Evolutionary conservation across 2,888 invertebrate species (phyloP).

Genomic region (Micropterix aruncella): DNA sequence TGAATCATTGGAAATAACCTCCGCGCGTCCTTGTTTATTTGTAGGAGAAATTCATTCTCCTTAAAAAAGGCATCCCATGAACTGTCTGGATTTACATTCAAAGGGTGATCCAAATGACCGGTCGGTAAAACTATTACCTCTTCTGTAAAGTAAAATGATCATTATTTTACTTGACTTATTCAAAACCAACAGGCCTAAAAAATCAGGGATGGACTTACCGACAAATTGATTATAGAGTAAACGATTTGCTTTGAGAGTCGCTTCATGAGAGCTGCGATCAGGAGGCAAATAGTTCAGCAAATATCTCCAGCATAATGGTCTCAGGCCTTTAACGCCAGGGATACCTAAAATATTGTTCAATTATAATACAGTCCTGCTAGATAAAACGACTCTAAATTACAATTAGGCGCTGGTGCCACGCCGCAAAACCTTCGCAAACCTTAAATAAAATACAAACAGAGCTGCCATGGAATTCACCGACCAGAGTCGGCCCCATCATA

Average conservation of each 20-base stretch:
- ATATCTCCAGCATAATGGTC: conserved; percentile 81
- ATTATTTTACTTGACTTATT: conserved; percentile 7
- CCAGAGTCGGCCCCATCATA: too few relatives aligned
- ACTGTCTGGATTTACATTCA: conserved; percentile 90
- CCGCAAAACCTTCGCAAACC: too few relatives aligned
- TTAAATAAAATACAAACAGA: too few relatives aligned
- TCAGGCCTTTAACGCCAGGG: conserved; percentile 72
- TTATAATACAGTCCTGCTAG: too few relatives aligned
- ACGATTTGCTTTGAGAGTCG: conserved; percentile 58
- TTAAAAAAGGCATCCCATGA: conserved; percentile 94
- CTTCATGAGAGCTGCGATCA: conserved; percentile 50
- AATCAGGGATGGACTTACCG: conserved; percentile 29
- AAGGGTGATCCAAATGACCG: conserved; percentile 70
- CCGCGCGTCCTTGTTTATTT: conserved; percentile 96
- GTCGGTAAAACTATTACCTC: conserved; percentile 75
- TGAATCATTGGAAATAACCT: conserved; percentile 92
- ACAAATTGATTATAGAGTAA: conserved; percentile 71
- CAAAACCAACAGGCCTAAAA: too few relatives aligned
- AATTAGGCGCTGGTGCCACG: too few relatives aligned
- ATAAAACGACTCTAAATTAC: too few relatives aligned
- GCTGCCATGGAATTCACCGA: too few relatives aligned
- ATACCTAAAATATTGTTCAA: too few relatives aligned
- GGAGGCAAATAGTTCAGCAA: conserved; percentile 73
- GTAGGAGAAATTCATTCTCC: conserved; percentile 92
- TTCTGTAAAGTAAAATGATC: conserved; percentile 32